Percentiles rank a stretch among this genome's conserved stretches.
These are phyloP conservation scores for Thera obeliscata DNA, from an alignment of 2,888 invertebrate species.

Conservation along the genomic window DNA sequence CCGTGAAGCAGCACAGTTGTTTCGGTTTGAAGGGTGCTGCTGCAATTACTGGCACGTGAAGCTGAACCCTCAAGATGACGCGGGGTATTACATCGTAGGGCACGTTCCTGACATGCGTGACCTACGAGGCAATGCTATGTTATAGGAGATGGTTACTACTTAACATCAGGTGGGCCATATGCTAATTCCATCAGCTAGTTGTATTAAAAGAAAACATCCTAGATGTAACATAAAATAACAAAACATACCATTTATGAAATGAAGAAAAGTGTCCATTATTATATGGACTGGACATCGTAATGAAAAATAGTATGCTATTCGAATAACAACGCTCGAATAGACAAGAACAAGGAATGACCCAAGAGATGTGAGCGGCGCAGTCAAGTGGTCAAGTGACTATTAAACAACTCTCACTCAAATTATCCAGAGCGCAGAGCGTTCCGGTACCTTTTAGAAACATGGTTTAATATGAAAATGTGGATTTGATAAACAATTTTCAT, in stretches of 20 bases:
- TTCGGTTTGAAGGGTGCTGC: too few species aligned
- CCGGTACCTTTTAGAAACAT: slow-evolving; percentile 19
- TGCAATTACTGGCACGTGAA: too few species aligned
- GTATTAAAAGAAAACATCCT: neutral
- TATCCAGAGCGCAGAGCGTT: slow-evolving; percentile 35
- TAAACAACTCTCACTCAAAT: slow-evolving; percentile 43
- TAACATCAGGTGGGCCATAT: too few species aligned
- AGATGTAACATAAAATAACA: slow-evolving; percentile 7
- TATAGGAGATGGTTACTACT: too few species aligned
- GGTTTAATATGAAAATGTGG: slow-evolving; percentile 9
- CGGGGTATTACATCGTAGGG: too few species aligned
- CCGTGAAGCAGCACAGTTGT: too few species aligned
- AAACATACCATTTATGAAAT: slow-evolving; percentile 1
- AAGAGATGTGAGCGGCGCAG: slow-evolving; percentile 35
- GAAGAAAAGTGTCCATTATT: slow-evolving; percentile 7
- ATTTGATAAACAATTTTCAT: slow-evolving; percentile 1
- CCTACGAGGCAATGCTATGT: too few species aligned
- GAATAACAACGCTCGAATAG: slow-evolving; percentile 23
- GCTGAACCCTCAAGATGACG: too few species aligned
- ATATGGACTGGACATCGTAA: slow-evolving; percentile 2
- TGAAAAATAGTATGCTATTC: slow-evolving; percentile 5
- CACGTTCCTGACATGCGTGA: too few species aligned
- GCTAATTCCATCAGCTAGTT: too few species aligned
- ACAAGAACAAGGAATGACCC: slow-evolving; percentile 34
- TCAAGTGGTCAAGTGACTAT: slow-evolving; percentile 35